A percentile compares a stretch with the other conserved stretches of the same genome.
phyloP scores from a whole-genome alignment of 2,797 vertebrate genomes.

The Sternotherus odoratus region DNA sequence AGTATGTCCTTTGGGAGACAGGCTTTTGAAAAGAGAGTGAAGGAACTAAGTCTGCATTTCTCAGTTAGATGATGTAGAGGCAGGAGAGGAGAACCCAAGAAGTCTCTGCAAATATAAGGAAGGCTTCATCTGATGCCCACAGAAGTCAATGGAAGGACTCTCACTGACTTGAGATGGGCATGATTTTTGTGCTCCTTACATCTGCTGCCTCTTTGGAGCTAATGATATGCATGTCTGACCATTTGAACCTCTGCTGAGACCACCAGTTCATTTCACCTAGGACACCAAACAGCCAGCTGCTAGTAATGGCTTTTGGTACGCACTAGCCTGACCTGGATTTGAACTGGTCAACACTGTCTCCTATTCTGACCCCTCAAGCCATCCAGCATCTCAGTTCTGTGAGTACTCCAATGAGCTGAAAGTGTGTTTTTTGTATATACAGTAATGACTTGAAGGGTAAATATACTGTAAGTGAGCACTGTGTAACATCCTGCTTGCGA shows the following conservation, averaged over 20 bases:
- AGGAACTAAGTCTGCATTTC: neutral
- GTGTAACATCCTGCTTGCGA: constrained; percentile 40
- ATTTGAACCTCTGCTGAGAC: neutral
- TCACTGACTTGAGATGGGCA: neutral
- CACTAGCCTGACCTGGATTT: constrained; percentile 22
- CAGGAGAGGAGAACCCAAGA: neutral
- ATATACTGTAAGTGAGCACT: constrained; percentile 32
- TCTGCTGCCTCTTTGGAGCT: neutral
- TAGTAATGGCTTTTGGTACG: constrained; percentile 15
- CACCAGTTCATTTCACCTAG: neutral
- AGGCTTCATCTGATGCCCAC: neutral
- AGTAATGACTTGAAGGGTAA: constrained; percentile 33
- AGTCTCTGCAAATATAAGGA: neutral
- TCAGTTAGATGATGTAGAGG: no score
- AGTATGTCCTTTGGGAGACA: neutral
- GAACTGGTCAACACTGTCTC: neutral
- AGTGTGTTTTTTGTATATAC: constrained; percentile 23
- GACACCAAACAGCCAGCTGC: neutral
- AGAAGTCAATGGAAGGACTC: neutral
- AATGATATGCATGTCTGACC: neutral
- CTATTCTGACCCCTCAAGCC: constrained; percentile 20
- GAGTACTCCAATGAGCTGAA: constrained; percentile 55
- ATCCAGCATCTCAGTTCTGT: neutral
- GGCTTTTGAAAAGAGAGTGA: neutral
- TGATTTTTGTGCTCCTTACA: neutral